Conservation (phyloP, 2,888 invertebrate genomes). For the Phasia obesa region DNA sequence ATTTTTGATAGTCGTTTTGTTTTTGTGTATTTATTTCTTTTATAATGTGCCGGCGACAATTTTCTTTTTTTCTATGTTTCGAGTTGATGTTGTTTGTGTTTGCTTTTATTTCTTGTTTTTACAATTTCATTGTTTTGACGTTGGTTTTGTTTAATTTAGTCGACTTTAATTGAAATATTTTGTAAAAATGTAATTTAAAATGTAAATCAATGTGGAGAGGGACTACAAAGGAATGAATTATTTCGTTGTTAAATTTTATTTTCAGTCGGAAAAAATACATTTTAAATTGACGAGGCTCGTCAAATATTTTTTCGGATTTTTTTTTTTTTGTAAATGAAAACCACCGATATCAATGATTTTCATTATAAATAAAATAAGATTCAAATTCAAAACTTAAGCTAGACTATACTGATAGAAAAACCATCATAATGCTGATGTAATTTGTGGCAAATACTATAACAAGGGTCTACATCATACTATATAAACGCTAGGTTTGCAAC, state of each 20-base stretch:
- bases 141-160: slow-evolving; percentile 65
- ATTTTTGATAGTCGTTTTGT: slow-evolving; percentile 7
- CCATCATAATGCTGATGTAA: no score
- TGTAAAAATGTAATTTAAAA: slow-evolving; percentile 66
- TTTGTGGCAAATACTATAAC: no score
- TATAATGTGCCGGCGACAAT: slow-evolving; percentile 62
- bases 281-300: no score
- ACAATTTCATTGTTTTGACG: slow-evolving; percentile 54
- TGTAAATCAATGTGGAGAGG: slow-evolving; percentile 49
- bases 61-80: slow-evolving; percentile 35
- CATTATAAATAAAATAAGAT: no score
- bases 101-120: slow-evolving; percentile 17
- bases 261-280: no score
- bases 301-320: no score
- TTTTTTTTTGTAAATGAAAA: no score
- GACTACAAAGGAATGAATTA: slow-evolving; percentile 21
- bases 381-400: no score
- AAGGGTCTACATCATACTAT: no score
- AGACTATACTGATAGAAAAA: no score
- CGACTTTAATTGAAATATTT: slow-evolving; percentile 69
- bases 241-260: neutral
- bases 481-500: no score
- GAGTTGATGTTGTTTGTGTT: slow-evolving; percentile 14
- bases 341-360: no score
- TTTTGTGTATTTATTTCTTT: slow-evolving; percentile 3